Base-by-base conservation (phyloP, 2,888 invertebrate genomes). In the Agrotis exclamationis region DNA sequence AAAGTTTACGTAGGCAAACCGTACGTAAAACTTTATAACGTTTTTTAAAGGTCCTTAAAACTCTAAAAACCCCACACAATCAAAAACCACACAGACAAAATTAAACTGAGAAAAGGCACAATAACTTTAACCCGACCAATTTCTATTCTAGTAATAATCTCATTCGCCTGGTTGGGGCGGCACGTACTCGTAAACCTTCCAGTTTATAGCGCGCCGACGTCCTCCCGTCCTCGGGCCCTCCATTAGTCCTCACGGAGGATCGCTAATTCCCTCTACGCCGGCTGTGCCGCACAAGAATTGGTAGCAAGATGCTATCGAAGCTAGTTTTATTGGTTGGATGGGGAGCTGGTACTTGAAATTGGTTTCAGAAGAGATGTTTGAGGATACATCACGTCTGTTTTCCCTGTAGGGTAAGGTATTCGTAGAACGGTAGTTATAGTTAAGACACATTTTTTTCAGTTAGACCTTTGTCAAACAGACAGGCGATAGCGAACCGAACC, bases 251-350 rank as follows among this genome's bases (percentile, higher is more conserved):
- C 82, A 64, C 75, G 74, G 77, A 74, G 84, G 82, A 77, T 84
- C 74, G 74, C 85, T 85, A 86, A 85, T 85, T 84, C 86, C 84
- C 85, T 68, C 73, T 74, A 76, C 79, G 74, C 79, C 76, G 76
- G 64, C 62, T 84, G 72, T 74, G 73, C 63, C 74, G 65, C 72
- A 66, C 74, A 72, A 74, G 76, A 82, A 65, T 79, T 74, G 82
- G 82, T 80, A 71, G 56, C 70, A 65, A 82, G 76, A 77, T 79
- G 70, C 69, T 77, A 85, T 82, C 83, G 75, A 79, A 67, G 63
- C 65, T 51, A 60, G 71, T 82, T 79, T 74, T 84, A 83, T 84
- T 74, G 54, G 54, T 50, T 51, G 28, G 18, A 60, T 60, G 64
- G 50, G 79, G 65, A 63, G 28, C 58, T 58, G 54, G 58, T 74